Conservation (phyloP, 2,888 invertebrate genomes). For the Ichneumoninae sp. region DNA sequence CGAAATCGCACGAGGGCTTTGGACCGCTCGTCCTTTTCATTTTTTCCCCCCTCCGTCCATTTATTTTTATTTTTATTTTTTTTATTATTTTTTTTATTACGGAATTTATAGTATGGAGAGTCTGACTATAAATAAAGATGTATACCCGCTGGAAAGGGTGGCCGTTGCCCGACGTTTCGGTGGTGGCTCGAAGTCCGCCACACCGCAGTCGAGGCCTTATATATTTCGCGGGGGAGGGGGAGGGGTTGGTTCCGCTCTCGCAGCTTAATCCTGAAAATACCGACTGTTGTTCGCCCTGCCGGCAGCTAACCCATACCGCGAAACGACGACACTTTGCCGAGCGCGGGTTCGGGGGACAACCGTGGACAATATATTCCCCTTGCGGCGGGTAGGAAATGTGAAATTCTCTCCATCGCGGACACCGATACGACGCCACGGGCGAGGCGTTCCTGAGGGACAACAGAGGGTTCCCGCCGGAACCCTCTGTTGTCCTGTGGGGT, state of each 20-base stretch:
- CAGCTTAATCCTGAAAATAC: constrained; percentile 45
- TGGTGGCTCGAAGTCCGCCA: constrained; percentile 14
- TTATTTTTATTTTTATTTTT: constrained; percentile 5
- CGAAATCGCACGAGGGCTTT: background rate
- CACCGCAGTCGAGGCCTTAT: constrained; percentile 32
- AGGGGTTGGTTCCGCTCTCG: background rate
- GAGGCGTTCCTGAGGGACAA: background rate
- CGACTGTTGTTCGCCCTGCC: constrained; percentile 11
- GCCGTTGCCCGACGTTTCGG: constrained; percentile 20
- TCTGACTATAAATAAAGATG: constrained; percentile 58
- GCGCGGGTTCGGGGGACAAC: constrained; percentile 26
- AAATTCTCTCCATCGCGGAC: constrained; percentile 42
- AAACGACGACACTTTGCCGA: constrained; percentile 45
- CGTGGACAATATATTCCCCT: constrained; percentile 48
- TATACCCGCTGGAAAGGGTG: constrained; percentile 25
- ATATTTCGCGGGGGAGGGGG: constrained; percentile 5
- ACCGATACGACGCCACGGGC: background rate
- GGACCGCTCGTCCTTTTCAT: background rate
- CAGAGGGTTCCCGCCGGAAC: background rate
- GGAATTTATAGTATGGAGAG: constrained; percentile 11
- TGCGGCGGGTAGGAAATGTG: constrained; percentile 49
- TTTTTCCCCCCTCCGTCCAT: background rate
- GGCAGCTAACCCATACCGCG: constrained; percentile 19
- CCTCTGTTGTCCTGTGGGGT: background rate
- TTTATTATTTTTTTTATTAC: constrained; percentile 25